Conservation (phyloP, 2,797 vertebrate species). For the Danio choprae region DNA sequence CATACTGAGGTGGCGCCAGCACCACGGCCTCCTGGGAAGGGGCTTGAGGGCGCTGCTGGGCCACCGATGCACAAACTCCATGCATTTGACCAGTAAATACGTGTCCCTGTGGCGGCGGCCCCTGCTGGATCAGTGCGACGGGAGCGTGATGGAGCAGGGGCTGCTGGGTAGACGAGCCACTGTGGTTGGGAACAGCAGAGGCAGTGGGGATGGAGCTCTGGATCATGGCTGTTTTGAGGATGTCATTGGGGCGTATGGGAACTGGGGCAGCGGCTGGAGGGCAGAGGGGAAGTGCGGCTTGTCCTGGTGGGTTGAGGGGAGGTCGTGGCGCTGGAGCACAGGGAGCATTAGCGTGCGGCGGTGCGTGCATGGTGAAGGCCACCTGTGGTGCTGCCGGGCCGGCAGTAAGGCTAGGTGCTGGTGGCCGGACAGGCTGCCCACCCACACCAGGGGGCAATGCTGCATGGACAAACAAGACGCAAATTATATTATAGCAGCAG, state of each 20-base stretch:
- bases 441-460: constrained; percentile 76
- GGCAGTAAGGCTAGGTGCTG: constrained; percentile 79
- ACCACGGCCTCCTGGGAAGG: constrained; percentile 84
- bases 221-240: constrained; percentile 84
- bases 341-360: constrained; percentile 80
- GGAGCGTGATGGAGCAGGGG: constrained; percentile 85
- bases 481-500: neutral
- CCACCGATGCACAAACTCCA: constrained; percentile 85
- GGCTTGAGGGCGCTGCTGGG: constrained; percentile 78
- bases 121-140: constrained; percentile 93
- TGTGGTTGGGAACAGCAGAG: constrained; percentile 85
- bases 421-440: constrained; percentile 85
- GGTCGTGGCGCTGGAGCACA: constrained; percentile 80
- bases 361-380: constrained; percentile 87
- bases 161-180: constrained; percentile 75
- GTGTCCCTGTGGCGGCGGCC: constrained; percentile 90
- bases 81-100: constrained; percentile 92
- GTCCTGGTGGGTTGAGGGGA: constrained; percentile 80
- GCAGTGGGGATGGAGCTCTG: constrained; percentile 86
- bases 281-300: constrained; percentile 22
- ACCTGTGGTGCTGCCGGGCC: constrained; percentile 83
- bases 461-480: constrained; percentile 54
- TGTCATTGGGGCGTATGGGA: constrained; percentile 84
- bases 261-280: constrained; percentile 79
- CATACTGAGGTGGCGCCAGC: constrained; percentile 83